Base-by-base conservation (phyloP, 2,113 vertebrate species). In the Bufo gargarizans region DNA sequence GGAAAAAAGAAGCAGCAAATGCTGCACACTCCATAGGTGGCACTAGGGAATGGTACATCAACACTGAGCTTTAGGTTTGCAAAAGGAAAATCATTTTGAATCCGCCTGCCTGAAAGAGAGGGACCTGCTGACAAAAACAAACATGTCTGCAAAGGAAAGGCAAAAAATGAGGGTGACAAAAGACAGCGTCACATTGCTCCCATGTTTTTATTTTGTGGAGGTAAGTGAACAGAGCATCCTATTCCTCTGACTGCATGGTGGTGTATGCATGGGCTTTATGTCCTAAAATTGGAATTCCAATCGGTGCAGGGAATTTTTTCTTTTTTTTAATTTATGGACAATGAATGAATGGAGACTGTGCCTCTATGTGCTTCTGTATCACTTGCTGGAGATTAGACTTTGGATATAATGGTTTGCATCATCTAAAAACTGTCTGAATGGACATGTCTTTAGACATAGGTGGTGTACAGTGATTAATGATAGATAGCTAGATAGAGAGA, bases 191-290 rank as follows among this genome's bases (percentile, higher is more conserved):
- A 98, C 97, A 83, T 94, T 99, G 90, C 93, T 99, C 92, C 98
- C 98, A 84, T 99, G 98, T 92, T 99, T 99, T 93, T 99, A 99
- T 92, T 99, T 99, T 89, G 97, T 99, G 4, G 98, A 99, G 98
- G 98, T 99, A 92, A 94, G 97, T 94, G 88, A 63, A 14, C 63
- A n/a, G 6, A 11, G 16, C 14, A 77, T 76, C 5, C 47, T 85
- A 85, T 43, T 72, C 2, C 11, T 76, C 4, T 47, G 16, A 55
- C 43, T 69, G 67, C 20, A 55, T 20, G 79, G n/a, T 19, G 1
- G 49, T 69, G 63, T 14, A 17, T 84, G 63, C 65, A n/a, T 84
- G 22, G 19, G 12, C 22, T 33, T 33, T 12, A 11, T 20, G 10
- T 12, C 22, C 33, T 33, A 71, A 78, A 78, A 19, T 20, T 65